Evolutionary conservation across 2,888 invertebrate genomes (phyloP).

Genomic region (Metacarcinus magister): DNA sequence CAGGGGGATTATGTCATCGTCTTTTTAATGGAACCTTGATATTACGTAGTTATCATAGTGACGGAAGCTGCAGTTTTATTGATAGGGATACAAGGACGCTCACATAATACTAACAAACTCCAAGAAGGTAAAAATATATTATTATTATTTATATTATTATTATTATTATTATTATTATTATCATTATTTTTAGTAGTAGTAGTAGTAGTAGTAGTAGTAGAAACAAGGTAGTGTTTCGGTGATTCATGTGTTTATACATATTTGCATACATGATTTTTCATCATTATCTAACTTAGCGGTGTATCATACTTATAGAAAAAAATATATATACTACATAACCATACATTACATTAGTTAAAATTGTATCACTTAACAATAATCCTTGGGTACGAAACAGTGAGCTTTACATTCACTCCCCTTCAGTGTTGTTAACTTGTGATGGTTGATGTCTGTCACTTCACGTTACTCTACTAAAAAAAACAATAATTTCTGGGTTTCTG

Average conservation of each 20-base stretch:
- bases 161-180: no score
- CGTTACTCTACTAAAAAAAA: neutral
- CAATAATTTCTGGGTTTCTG: neutral
- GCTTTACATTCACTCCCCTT: neutral
- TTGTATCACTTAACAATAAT: neutral
- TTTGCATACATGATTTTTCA: neutral
- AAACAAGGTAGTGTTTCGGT: neutral
- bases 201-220: no score
- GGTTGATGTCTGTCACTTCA: neutral
- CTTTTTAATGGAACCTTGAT: no score
- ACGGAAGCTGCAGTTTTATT: no score
- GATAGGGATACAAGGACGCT: no score
- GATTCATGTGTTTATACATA: neutral
- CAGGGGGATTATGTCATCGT: no score
- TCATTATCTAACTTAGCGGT: neutral
- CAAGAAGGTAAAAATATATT: no score
- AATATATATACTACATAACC: neutral
- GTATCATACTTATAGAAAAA: neutral
- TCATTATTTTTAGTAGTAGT: no score
- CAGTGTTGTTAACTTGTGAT: constrained; percentile 15
- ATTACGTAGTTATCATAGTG: no score
- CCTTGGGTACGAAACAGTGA: no score
- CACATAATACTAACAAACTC: no score
- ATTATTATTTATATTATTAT: no score
- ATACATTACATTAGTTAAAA: neutral